Base-by-base conservation (phyloP, 2,113 vertebrate species). In the Zootoca vivipara region DNA sequence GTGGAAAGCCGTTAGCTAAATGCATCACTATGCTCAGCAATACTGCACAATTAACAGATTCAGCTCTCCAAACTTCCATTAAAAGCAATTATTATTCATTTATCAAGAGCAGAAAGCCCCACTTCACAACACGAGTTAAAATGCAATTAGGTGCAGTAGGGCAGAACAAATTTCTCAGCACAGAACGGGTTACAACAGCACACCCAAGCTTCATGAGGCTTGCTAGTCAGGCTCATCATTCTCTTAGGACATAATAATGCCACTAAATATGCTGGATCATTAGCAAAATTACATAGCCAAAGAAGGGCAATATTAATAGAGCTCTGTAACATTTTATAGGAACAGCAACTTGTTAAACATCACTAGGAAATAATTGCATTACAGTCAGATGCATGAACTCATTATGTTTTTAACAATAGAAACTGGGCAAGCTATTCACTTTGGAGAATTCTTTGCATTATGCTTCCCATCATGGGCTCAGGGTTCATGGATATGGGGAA, bases 211-310 rank as follows among this genome's bases (percentile, higher is more conserved):
- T 87, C 82, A 0, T 46, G 77, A 91, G 82, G 22, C 72, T 92
- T 90, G 86, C n/a, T 88, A 85, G 78, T 78, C 78, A 85, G 85
- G 81, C 91, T 90, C 85, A 42, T 91, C 86, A 93, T 93, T 95
- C 93, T 95, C 91, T 35, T 1, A 92, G 92, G 92, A 91, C 92
- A 91, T 72, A 94, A 93, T 67, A 94, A 91, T 38, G 69, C 87
- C 89, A 93, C 92, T 89, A 88, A 94, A 92, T 91, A 95, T 93
- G 91, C 89, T 24, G 56, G 91, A 93, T 96, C 95, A 95, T 96
- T 96, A 96, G 95, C 86, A 96, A 96, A 96, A 96, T 96, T 95
- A 95, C 89, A 92, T 46, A 94, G 93, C 88, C 96, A 96, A 96
- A 95, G 93, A 95, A 95, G 95, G 90, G 82, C 89, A 96, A 95